Evolutionary conservation across 2,888 invertebrate species (phyloP).

Genomic region (Dorcus parallelipipedus): DNA sequence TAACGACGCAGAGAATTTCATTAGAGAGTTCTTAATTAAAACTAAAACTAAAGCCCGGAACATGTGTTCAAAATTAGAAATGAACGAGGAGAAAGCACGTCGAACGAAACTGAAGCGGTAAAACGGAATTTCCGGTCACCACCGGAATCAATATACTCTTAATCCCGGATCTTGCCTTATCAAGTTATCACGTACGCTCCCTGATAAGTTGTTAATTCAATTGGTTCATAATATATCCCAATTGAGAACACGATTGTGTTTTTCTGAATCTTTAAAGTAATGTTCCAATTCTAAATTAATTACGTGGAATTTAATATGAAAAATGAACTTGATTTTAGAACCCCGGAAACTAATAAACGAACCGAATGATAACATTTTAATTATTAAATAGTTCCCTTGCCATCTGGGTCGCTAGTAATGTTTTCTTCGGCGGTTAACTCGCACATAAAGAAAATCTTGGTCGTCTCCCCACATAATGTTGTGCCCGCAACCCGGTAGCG

Average conservation of each 20-base stretch:
- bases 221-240: conserved; percentile 13
- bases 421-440: too few relatives aligned
- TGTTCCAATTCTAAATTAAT: too few relatives aligned
- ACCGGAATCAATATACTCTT: conserved; percentile 21
- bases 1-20: background rate
- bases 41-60: conserved; percentile 17
- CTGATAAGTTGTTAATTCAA: conserved; percentile 21
- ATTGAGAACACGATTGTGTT: conserved; percentile 1
- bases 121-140: conserved; percentile 21
- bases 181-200: conserved; percentile 20
- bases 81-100: conserved; percentile 19
- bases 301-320: too few relatives aligned
- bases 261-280: too few relatives aligned
- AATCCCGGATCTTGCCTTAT: conserved; percentile 22
- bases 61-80: conserved; percentile 21
- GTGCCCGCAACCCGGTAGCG: too few relatives aligned
- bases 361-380: too few relatives aligned
- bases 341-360: too few relatives aligned
- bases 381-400: too few relatives aligned
- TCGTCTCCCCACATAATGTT: too few relatives aligned
- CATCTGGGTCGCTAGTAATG: too few relatives aligned
- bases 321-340: too few relatives aligned
- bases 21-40: conserved; percentile 4
- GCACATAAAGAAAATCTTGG: too few relatives aligned
- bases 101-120: conserved; percentile 20